Conservation (phyloP, 2,797 vertebrate species). For the Chloroceryle amazona region DNA sequence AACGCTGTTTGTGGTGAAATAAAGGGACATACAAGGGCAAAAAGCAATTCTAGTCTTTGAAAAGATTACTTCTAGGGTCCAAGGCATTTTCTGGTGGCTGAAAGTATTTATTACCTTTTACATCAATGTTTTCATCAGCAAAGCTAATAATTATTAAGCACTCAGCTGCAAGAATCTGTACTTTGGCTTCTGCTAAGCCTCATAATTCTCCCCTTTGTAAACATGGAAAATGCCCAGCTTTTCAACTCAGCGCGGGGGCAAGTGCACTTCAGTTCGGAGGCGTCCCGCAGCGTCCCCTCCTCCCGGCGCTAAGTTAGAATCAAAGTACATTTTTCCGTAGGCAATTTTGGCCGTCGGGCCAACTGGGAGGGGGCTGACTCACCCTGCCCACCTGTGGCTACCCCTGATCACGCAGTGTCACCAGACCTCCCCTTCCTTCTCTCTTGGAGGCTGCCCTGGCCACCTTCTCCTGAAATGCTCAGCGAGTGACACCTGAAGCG, state of each 20-base stretch:
- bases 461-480: background rate
- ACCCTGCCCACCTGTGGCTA: background rate
- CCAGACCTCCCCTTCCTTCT: background rate
- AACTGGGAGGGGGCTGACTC: background rate
- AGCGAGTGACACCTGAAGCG: rapidly evolving
- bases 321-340: background rate
- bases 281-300: background rate
- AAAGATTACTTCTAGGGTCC: background rate
- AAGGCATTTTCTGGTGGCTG: background rate
- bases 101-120: constrained; percentile 25
- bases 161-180: constrained; percentile 30
- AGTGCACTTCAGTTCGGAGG: background rate
- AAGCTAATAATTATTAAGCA: constrained; percentile 39
- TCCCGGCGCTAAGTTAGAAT: background rate
- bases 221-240: background rate
- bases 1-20: background rate
- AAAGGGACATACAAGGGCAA: background rate
- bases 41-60: background rate
- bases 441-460: background rate
- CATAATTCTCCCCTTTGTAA: constrained; percentile 17
- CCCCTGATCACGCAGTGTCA: rapidly evolving
- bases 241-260: background rate
- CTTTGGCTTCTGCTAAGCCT: constrained; percentile 45
- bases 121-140: background rate
- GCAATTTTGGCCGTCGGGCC: background rate